Evolutionary conservation across 92 coral and sea anemone species (phyloP), one percentile per base, ranked within the genome.

Genomic region (Paragorgia papillata): DNA sequence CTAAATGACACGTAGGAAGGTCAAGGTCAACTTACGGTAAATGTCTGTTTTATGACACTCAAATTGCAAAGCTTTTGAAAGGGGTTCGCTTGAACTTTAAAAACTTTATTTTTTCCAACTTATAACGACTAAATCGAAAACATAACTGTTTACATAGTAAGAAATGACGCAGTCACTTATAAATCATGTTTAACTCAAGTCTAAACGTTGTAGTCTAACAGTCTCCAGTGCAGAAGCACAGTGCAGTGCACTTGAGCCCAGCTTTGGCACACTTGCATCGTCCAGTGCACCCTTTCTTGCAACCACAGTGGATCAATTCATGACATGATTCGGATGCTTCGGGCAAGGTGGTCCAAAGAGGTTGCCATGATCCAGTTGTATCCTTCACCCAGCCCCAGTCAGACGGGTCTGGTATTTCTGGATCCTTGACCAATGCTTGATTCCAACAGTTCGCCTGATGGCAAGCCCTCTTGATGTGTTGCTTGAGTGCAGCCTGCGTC

Each of bases 191-290:
- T 37, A 37, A 37, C 5, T 37, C 5, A 37, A 37, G 43, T 37
- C 43, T 12, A 37, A 37, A 37, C 6, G 12, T 37, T 12, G 43
- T 4, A 37, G 12, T 28, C 62, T 43, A 61, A 50, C 88, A 84
- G 57, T 79, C 78, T 44, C 88, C 76, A 32, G 80, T 62, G 73
- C 84, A 84, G 66, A 68, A 12, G 69, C 76, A 62, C 80, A 84
- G 71, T 20, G 82, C 82, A 7, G 77, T 63, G 51, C 78, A 83
- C 44, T 75, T 69, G 13, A 75, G 86, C 27, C 29, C 77, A 41
- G 59, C 69, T 14, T 69, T 48, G 46, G 67, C 39, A 49, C 87
- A 83, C 76, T 76, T 83, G 79, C 83, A 83, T 49, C 75, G 56
- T 27, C 83, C n/a, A n/a, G n/a, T n/a, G n/a, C n/a, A n/a, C n/a